phyloP scores from a whole-genome alignment of 2,113 vertebrate species.

The Sclerurus mexicanus region DNA sequence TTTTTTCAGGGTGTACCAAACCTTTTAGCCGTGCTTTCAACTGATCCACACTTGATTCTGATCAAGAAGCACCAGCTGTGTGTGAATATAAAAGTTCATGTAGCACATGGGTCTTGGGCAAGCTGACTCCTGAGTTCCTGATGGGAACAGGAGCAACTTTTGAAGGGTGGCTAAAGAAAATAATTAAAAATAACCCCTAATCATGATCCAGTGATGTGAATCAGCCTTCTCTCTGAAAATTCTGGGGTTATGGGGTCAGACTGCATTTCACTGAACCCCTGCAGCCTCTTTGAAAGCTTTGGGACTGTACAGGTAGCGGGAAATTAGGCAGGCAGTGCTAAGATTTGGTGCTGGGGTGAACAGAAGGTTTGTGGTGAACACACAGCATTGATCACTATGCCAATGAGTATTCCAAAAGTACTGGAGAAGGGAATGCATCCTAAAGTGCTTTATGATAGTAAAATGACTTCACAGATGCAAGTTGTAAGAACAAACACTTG shows the following conservation, averaged over 20 bases:
- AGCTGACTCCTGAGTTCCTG: not conserved
- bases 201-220: not conserved
- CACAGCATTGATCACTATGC: not conserved
- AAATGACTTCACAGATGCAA: not conserved
- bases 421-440: not conserved
- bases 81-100: not conserved
- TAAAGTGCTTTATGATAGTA: not conserved
- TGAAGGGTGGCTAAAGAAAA: not conserved
- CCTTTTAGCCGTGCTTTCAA: not conserved
- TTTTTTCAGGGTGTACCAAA: not conserved
- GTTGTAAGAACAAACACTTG: not conserved
- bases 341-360: not conserved
- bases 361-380: not conserved
- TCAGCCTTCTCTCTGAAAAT: not conserved
- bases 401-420: rapidly evolving
- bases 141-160: not conserved
- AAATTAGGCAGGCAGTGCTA: not conserved
- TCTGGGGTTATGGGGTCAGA: not conserved
- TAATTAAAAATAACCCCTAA: not conserved
- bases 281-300: not conserved
- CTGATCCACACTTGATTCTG: not conserved
- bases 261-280: not conserved
- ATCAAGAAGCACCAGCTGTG: not conserved
- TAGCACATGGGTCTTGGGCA: not conserved
- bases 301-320: not conserved